Base-by-base conservation (phyloP, 1,140 invertebrate species). In the Zaprionus kolodkinae region DNA sequence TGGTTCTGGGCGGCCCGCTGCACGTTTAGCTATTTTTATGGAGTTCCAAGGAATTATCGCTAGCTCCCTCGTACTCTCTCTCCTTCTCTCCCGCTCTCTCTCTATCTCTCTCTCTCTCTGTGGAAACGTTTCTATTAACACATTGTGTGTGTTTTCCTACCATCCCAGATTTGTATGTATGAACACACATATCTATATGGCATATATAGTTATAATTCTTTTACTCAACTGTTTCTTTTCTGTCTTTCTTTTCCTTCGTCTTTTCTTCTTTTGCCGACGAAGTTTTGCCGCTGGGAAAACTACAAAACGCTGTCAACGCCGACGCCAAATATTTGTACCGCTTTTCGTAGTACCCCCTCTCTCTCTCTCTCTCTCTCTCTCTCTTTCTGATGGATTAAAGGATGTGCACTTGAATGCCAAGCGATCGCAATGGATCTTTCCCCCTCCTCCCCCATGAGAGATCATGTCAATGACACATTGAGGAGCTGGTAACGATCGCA, bases 1-100 rank as follows among this genome's bases (percentile, higher is more conserved):
- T 68, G 21, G 72, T 79, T 87, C 84, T 88, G 83, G 83, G 84
- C 84, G 83, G 84, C 84, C 84, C 54, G 21, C 48, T 80, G 80
- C 80, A 89, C 83, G 85, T 89, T 87, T 88, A 87, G 81, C 77
- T 87, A 87, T 87, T 87, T 87, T 87, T 89, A 89, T 87, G 85
- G 84, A 88, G 85, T 87, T 87, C 84, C 80, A 71, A 45, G 68
- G 81, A 87, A 87, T 76, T 88, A 79, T 78, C 77, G 80, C 70
- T 79, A 54, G 66, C 60, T 69, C 60, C 52, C 38, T 36, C 64
- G 43, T 45, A 6, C 50, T 63, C 72, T 36, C 67, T 57, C 59
- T 21, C 61, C 33, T 21, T 21, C 52, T 60, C n/a, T 0, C 45
- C 36, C 45, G 7, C 57, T 63, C 57, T 55, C 67, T 25, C 52